Base-by-base conservation (phyloP, 2,888 invertebrate species). In the Reticulitermes lucifugus region DNA sequence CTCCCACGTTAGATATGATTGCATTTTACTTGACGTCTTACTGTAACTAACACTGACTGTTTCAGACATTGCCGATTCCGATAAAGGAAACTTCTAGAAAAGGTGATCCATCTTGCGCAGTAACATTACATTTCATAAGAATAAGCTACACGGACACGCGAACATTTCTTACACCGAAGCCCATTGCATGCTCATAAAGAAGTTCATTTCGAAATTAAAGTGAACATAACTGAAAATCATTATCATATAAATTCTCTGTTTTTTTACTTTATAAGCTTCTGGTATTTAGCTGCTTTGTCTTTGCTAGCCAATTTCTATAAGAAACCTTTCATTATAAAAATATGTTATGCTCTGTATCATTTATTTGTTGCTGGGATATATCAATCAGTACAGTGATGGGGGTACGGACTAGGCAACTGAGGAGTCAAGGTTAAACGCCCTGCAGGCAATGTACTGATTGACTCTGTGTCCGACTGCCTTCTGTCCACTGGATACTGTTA, bases 61-160 rank as follows among this genome's bases (percentile, higher is more conserved):
- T 41, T 73, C 73, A 73, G 29, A 73, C 73, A 29, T 41, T 73
- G 41, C 41, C 21, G 73, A 73, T 73, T 29, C 35, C 41, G 73
- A 73, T 73, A 73, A 73, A 35, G 41, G 41, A 21, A 73, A 73
- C 73, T 41, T 73, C 2, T 3, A 41, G 73, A 21, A 73, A 73
- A 2, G 21, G 73, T 41, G 41, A 73, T 73, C 73, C 73, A 73
- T 73, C 73, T 73, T 73, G 73, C 14, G 0, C 73, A 41, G 41
- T 73, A 41, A 41, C 73, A 18, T 21, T 41, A 14, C 35, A 25
- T 25, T 70, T 70, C 70, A 29, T 70, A 70, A 35, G 6, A 41
- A 41, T 21, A 29, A 35, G 41, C 18, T 73, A 25, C 35, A 73
- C 2, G 9, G 41, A 73, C 73, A 73, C 73, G 73, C 73, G 12